Evolutionary conservation across 2,113 vertebrate species (phyloP), one percentile per base, ranked within the genome.

Genomic region (Octodon degus): DNA sequence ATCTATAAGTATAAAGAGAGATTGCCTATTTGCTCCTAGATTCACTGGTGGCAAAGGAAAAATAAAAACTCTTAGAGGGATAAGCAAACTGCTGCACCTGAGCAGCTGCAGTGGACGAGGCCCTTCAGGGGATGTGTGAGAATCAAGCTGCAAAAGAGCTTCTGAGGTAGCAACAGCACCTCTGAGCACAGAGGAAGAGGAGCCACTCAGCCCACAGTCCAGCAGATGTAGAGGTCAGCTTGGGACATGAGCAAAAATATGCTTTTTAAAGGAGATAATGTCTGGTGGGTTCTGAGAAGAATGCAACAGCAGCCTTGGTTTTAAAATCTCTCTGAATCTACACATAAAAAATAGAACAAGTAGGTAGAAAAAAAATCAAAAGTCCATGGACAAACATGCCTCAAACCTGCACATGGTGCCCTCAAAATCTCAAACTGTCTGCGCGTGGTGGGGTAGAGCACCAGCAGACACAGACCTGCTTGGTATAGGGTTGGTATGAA

Each of bases 1-100:
- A 77, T 72, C n/a, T 70, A 3, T 43, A 34, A 92, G 47, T 65
- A 40, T 17, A 67, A 86, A 94, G 63, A 58, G 92, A 94, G 63
- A 58, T 32, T 65, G 11, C 37, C 19, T 80, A 1, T 87, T 37
- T 96, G 50, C 76, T 76, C 6, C 34, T 43, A 55, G 2, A 8
- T 65, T 37, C 37, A 53, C 0, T 84, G 50, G 53, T 27, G 58
- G 27, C 70, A 89, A 83, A 95, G 30, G 74, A 63, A 89, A 89
- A 90, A 53, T 43, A 19, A 77, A 68, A 79, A n/a, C 77, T 67
- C 6, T 89, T 60, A 5, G 43, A 53, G 34, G 67, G 68, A 67
- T 79, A 25, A 19, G 68, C 1, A 20, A 80, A 24, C 65, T 16
- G 8, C 27, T 53, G 14, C 55, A 25, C n/a, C 77, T 80, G 83